Base-by-base conservation (phyloP, 1,140 invertebrate species). In the Drosophila burlai region DNA sequence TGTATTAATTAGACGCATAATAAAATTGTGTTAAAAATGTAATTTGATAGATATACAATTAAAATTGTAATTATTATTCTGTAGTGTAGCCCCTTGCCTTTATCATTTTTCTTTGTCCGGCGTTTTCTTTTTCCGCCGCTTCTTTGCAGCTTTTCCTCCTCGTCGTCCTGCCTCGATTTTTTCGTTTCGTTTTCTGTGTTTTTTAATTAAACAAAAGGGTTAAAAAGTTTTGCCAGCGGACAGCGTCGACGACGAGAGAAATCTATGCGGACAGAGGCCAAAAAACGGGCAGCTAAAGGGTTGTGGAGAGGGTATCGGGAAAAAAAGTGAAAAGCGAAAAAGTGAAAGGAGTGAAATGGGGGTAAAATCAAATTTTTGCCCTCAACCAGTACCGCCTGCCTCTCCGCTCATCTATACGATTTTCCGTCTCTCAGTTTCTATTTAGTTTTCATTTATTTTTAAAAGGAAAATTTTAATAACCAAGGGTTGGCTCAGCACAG, bases 131-230 rank as follows among this genome's bases (percentile, higher is more conserved):
- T 68, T 52, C 55, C 34, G 26, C 47, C 47, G 68, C 60, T 85
- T 59, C 36, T 59, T 40, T 24, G 29, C 66, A 72, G 68, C 34
- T 43, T 58, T 45, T 45, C 50, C 50, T 40, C 7, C 46, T 29
- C 31, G 1, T 8, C 5, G 6, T 29, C 62, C 59, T 26, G 61
- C 67, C 21, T 40, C 58, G 34, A 18, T 77, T 81, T 81, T 55
- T 76, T 24, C 31, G 24, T 29, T 76, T 75, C 61, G 76, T 58
- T 81, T 72, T 63, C 67, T 81, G 50, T 84, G 59, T 90, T 89
- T 89, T 89, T 89, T 89, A 89, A 89, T 89, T 89, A 89, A 89
- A 89, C 84, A 89, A 89, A 87, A 89, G 84, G 84, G 84, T 89
- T 89, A 89, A 90, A 89, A 90, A 90, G 74, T 89, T 89, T 87